Conservation (phyloP, 64 coral and sea anemone genomes). For the Trachythela sp. region DNA sequence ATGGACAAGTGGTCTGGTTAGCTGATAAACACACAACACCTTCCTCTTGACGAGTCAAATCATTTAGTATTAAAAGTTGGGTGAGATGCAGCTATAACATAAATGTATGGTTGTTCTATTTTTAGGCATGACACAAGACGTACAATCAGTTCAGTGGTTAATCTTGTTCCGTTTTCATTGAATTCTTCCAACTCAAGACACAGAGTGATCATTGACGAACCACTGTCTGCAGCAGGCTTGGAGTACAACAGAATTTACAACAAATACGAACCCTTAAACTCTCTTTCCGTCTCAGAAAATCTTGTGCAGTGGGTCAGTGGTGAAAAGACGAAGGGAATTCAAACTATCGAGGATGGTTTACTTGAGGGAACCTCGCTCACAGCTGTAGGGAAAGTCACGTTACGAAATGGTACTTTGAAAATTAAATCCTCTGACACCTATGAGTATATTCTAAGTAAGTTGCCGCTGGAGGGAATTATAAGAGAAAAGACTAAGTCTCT, state of each 20-base stretch:
- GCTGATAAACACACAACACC: too few relatives aligned
- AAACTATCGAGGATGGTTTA: slow-evolving; percentile 74
- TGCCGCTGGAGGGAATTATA: slow-evolving; percentile 70
- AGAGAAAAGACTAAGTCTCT: slow-evolving; percentile 64
- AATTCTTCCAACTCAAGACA: not conserved
- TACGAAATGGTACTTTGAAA: slow-evolving; percentile 52
- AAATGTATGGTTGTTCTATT: not conserved
- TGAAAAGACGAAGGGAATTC: slow-evolving; percentile 94
- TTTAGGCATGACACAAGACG: slow-evolving; percentile 73
- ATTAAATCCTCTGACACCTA: slow-evolving; percentile 56
- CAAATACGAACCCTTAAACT: slow-evolving; percentile 79
- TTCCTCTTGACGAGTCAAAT: too few relatives aligned
- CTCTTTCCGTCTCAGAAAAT: slow-evolving; percentile 48
- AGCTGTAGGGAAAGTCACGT: slow-evolving; percentile 68
- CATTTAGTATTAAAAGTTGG: not conserved
- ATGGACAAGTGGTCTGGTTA: too few relatives aligned
- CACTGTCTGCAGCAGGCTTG: slow-evolving; percentile 61
- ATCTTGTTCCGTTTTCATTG: slow-evolving; percentile 71
- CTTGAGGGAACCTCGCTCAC: slow-evolving; percentile 71
- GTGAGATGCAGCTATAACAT: not conserved
- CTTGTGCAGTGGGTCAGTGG: slow-evolving; percentile 88
- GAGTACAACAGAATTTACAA: slow-evolving; percentile 67
- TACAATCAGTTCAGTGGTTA: slow-evolving; percentile 48
- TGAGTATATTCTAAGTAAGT: slow-evolving; percentile 66
- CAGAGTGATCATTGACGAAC: slow-evolving; percentile 57